phyloP scores from a whole-genome alignment of 2,113 vertebrate genomes.

The Centropus unirufus region DNA sequence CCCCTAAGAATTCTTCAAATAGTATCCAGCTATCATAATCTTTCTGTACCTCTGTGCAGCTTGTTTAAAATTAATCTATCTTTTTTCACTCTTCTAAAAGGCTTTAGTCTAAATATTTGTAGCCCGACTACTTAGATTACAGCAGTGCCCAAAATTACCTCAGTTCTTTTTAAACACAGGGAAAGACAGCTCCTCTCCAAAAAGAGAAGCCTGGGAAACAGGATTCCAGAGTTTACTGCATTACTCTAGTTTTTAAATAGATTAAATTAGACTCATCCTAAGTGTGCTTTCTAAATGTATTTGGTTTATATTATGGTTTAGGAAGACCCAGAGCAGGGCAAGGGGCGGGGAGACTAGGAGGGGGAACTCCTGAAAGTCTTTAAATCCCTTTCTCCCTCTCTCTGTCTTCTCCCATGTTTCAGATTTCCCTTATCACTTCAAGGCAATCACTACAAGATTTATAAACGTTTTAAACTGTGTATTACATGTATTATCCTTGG shows the following conservation, averaged over 20 bases:
- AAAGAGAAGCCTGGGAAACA: neutral
- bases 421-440: neutral
- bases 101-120: constrained; percentile 50
- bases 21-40: neutral
- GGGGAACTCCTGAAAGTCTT: neutral
- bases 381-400: neutral
- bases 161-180: neutral
- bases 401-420: neutral
- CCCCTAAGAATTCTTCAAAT: neutral
- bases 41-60: neutral
- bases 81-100: constrained; percentile 45
- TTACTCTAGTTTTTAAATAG: neutral
- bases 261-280: neutral
- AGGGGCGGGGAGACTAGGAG: neutral
- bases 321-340: neutral
- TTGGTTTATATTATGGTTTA: neutral
- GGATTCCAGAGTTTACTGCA: neutral
- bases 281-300: neutral
- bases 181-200: neutral
- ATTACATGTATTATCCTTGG: neutral
- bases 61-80: constrained; percentile 15
- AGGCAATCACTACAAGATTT: neutral
- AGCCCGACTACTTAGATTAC: neutral
- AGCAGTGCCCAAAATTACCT: constrained; percentile 16
- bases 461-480: neutral